Base-by-base conservation (phyloP, 1,140 invertebrate genomes). In the Atopsyche davidsoni region DNA sequence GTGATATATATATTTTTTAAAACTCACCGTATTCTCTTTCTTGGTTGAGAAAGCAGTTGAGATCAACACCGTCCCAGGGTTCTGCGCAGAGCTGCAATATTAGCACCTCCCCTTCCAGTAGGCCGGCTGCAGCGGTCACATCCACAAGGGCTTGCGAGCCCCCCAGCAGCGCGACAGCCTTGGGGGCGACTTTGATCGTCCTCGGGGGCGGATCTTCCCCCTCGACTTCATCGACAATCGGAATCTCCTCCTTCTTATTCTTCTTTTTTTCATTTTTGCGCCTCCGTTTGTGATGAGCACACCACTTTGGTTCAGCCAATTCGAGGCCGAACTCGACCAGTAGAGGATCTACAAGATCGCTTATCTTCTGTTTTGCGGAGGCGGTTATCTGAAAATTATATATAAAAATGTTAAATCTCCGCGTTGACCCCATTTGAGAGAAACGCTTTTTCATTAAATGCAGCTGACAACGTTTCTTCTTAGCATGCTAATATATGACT, bases 81-180 rank as follows among this genome's bases (percentile, higher is more conserved):
- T 72, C 63, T 0, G 75, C 73, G 42, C 74, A 71, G 52, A 77
- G 75, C 60, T 81, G 78, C 42, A 79, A 70, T 10, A 81, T 69
- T n/a, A 81, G 57, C 2, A 81, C 73, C 60, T 82, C 79, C 2
- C 79, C 79, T 57, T 80, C 77, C 41, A 81, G 60, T 0, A 75
- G 67, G 13, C 68, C 61, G 4, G 79, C 77, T 23, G 76, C 73
- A 3, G 79, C 76, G 18, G 75, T 70, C 0, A 75, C 74, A 56
- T 81, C 77, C 14, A 81, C 75, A 32, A 77, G 76, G 34, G 80
- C 79, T 59, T 78, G 75, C 2, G 80, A 81, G 4, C 79, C 80
- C 16, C 79, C 79, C 18, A 83, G 63, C 22, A 79, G 61, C 7
- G 75, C 76, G 4, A 67, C 74, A 31, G 76, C 79, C 63, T n/a